Evolutionary conservation across 1,140 invertebrate species (phyloP).

Genomic region (Diabrotica virgifera): DNA sequence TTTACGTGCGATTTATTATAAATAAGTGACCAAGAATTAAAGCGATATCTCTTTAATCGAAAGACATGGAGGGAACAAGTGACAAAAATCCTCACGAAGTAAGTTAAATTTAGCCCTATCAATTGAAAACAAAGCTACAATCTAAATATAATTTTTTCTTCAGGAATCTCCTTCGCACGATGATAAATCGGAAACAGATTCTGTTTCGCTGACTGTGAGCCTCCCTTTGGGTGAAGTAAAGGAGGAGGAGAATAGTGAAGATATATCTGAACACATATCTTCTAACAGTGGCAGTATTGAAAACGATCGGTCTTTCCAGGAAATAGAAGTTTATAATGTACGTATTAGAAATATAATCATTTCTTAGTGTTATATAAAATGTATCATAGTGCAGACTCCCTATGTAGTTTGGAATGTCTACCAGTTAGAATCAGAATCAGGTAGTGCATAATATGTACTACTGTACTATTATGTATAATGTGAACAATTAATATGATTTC

Average conservation of each 20-base stretch:
- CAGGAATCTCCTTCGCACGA: background rate
- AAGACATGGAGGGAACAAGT: background rate
- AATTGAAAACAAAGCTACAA: background rate
- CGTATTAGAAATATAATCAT: background rate
- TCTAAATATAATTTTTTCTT: conserved; percentile 6
- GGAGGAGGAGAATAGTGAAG: conserved; percentile 21
- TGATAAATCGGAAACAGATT: conserved; percentile 14
- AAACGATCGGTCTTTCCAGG: conserved; percentile 45
- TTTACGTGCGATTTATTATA: no score
- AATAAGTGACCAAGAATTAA: no score
- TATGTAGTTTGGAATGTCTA: no score
- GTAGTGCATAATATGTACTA: no score
- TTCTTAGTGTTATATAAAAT: no score
- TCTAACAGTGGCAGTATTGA: conserved; percentile 37
- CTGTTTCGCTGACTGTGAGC: conserved; percentile 26
- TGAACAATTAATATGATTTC: no score
- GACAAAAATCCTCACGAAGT: background rate
- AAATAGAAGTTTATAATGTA: conserved; percentile 42
- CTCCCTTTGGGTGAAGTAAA: conserved; percentile 26
- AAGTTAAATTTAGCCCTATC: background rate
- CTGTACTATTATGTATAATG: no score
- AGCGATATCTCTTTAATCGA: no score
- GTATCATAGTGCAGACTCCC: no score
- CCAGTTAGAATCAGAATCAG: no score
- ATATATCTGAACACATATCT: conserved; percentile 40